These are phyloP conservation scores for Heliconius cydno DNA, from an alignment of 2,888 invertebrate species.

Conservation along the genomic window DNA sequence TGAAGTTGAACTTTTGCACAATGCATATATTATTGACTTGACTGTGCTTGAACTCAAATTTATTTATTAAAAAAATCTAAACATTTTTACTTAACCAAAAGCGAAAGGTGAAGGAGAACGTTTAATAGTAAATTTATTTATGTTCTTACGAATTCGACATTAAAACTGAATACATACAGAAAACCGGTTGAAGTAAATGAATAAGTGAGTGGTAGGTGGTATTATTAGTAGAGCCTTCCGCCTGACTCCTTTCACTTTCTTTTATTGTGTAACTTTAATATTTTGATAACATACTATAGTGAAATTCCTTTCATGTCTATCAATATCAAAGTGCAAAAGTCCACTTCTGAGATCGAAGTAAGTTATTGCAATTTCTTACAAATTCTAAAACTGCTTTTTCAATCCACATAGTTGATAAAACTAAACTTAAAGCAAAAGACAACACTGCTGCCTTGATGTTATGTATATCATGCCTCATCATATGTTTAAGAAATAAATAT, in stretches of 20 bases:
- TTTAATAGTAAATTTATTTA: not conserved
- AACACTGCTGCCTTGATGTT: not conserved
- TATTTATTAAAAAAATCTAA: not conserved
- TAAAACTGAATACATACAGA: not conserved
- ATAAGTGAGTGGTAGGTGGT: constrained; percentile 40
- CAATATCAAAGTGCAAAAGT: constrained; percentile 54
- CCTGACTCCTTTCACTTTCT: constrained; percentile 49
- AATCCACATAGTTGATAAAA: constrained; percentile 32
- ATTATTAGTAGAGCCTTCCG: constrained; percentile 33
- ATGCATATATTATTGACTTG: not conserved
- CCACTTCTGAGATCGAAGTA: constrained; percentile 51
- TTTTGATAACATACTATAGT: constrained; percentile 43
- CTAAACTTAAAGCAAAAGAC: not conserved
- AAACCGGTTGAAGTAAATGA: constrained; percentile 43
- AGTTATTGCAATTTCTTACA: constrained; percentile 43
- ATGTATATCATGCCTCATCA: constrained; percentile 1
- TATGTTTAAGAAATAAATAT: constrained; percentile 3
- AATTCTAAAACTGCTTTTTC: constrained; percentile 12
- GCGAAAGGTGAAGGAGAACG: not conserved
- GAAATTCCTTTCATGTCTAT: constrained; percentile 51
- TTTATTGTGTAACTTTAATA: constrained; percentile 26
- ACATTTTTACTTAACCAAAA: not conserved
- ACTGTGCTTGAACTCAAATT: not conserved
- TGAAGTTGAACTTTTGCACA: not conserved
- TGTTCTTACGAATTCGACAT: not conserved